Conservation (phyloP, 1,140 invertebrate species). For the Ceratina calcarata region DNA sequence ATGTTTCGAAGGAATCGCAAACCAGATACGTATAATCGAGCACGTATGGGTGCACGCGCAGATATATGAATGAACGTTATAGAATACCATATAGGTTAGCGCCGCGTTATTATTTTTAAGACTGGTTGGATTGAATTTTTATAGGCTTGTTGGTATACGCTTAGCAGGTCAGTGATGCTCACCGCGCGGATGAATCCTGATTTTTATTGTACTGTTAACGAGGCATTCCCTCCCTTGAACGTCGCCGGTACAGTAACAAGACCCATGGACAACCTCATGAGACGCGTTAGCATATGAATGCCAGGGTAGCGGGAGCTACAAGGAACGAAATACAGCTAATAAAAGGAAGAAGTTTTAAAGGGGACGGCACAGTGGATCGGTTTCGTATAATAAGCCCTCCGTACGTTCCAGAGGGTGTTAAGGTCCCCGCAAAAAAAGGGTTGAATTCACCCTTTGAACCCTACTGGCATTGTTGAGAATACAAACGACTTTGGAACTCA, state of each 20-base stretch:
- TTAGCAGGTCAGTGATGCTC: conserved; percentile 62
- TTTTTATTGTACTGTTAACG: conserved; percentile 64
- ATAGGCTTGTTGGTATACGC: conserved; percentile 67
- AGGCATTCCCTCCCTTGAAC: conserved; percentile 49
- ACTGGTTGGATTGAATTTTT: conserved; percentile 69
- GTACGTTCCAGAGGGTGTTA: conserved; percentile 56
- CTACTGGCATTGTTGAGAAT: conserved; percentile 28
- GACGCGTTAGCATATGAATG: conserved; percentile 71
- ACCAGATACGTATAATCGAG: conserved; percentile 8
- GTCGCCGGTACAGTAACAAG: conserved; percentile 58
- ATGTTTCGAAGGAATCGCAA: conserved; percentile 47
- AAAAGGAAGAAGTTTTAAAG: conserved; percentile 63
- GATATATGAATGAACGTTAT: conserved; percentile 54
- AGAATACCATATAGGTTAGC: conserved; percentile 58
- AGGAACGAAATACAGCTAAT: conserved; percentile 64
- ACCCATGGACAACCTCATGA: conserved; percentile 57
- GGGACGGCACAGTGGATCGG: conserved; percentile 61
- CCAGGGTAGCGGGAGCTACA: conserved; percentile 51
- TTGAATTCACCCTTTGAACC: conserved; percentile 52
- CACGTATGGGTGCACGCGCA: conserved; percentile 42
- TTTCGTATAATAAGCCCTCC: conserved; percentile 66
- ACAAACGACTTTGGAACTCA: conserved; percentile 49
- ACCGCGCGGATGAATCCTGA: conserved; percentile 29
- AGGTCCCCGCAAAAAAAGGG: conserved; percentile 63
- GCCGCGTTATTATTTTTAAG: conserved; percentile 70